Base-by-base conservation (phyloP, 2,113 vertebrate genomes). In the Coptodon rendalli region DNA sequence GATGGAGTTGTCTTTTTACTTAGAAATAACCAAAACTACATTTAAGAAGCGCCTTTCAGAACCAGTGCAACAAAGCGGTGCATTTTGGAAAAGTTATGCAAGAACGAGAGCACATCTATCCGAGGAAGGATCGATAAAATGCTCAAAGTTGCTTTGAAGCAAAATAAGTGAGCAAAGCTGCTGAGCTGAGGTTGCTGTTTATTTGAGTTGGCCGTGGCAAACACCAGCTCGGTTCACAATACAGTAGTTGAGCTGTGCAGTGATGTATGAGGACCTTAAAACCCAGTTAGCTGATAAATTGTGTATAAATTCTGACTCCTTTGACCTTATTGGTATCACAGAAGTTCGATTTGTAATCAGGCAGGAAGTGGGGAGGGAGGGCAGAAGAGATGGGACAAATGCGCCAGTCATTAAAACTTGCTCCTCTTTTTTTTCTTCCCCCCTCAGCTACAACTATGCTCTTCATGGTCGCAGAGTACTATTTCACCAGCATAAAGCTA, bases 401-500 rank as follows among this genome's bases (percentile, higher is more conserved):
- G 19, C 31, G 4, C 13, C 82, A 80, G 81, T 83, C 52, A 38
- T 80, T 34, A 83, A 87, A 83, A 82, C 16, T 19, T 9, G 78
- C 43, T 78, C 52, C 19, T 24, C 61, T 57, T 43, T 24, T 34
- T 34, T 11, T 38, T 68, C 34, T 38, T 68, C 34, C 34, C 19
- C 61, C 34, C 5, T 45, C 50, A 19, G 56, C 81, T 63, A 71
- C 24, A 17, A 36, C 57, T 38, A 1, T 59, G 10, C 63, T 80
- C 36, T 87, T 89, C 57, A 84, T 40, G 82, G 81, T 82, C 57
- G 81, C 76, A 54, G 61, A 83, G 56, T 17, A 63, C 66, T 89
- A 56, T 79, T 87, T 68, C 73, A 86, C 86, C 50, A 86, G 59
- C 81, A 73, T 66, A 40, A 85, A 92, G 52, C 87, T 80, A 88